Conservation (phyloP, 2,113 vertebrate species). For the Lophius piscatorius region DNA sequence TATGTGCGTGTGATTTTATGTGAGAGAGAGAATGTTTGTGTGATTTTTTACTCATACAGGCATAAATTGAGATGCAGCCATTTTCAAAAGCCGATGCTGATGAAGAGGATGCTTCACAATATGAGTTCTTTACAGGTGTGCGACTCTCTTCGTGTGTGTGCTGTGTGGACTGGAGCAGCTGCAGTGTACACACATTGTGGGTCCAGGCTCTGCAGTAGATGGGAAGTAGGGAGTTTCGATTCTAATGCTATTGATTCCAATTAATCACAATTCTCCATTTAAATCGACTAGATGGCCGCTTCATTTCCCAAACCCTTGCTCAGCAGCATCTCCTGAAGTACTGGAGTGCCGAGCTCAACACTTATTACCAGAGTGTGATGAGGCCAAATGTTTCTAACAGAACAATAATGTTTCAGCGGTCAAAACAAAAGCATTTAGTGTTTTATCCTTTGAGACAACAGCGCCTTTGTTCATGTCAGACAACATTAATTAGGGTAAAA, state of each 20-base stretch:
- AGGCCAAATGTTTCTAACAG: slow-evolving; percentile 30
- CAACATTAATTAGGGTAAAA: no score
- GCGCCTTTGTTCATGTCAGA: slow-evolving; percentile 7
- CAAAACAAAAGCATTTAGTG: slow-evolving; percentile 3
- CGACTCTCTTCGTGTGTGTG: neutral
- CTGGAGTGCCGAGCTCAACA: slow-evolving; percentile 35
- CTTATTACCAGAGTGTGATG: slow-evolving; percentile 42
- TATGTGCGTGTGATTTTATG: no score
- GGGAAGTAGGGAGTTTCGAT: slow-evolving; percentile 38
- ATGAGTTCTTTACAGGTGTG: slow-evolving; percentile 7
- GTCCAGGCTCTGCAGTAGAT: slow-evolving; percentile 21
- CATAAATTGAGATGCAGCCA: neutral
- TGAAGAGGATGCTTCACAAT: slow-evolving; percentile 28
- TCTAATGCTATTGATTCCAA: slow-evolving; percentile 61
- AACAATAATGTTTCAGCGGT: slow-evolving; percentile 14
- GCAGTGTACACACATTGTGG: slow-evolving; percentile 19
- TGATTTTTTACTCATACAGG: no score
- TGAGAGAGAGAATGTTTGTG: no score
- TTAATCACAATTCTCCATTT: slow-evolving; percentile 72
- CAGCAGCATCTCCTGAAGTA: slow-evolving; percentile 46
- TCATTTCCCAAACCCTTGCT: slow-evolving; percentile 63
- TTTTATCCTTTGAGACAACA: slow-evolving; percentile 1
- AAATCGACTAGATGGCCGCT: slow-evolving; percentile 58
- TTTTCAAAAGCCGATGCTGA: slow-evolving; percentile 21
- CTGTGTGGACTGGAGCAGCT: neutral